Evolutionary conservation across 1,140 invertebrate species (phyloP).

Genomic region (Cydia splendana): DNA sequence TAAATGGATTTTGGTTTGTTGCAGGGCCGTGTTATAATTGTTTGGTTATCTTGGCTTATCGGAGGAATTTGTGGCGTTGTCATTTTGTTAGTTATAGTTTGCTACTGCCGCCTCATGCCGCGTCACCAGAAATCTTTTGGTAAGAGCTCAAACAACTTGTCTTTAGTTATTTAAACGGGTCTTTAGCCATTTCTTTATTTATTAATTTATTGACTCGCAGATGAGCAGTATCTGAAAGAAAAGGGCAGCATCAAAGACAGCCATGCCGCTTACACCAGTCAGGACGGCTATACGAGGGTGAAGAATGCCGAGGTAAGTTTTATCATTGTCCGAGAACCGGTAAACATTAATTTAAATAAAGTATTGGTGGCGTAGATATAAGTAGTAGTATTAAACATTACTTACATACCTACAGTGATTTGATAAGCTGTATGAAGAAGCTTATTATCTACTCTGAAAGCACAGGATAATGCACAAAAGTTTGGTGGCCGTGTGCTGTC

Average conservation of each 20-base stretch:
- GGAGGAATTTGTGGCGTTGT: slow-evolving; percentile 77
- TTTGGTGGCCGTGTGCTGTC: too few relatives aligned
- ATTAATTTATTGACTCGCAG: slow-evolving; percentile 45
- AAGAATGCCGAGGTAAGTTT: slow-evolving; percentile 70
- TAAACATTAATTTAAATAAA: not conserved
- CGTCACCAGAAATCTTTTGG: slow-evolving; percentile 78
- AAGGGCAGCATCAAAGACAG: slow-evolving; percentile 70
- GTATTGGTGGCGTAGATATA: not conserved
- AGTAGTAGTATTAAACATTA: not conserved
- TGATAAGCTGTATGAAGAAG: too few relatives aligned
- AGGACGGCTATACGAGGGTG: slow-evolving; percentile 60
- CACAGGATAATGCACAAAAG: too few relatives aligned
- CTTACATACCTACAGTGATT: too few relatives aligned
- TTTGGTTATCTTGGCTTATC: slow-evolving; percentile 79
- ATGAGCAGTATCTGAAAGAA: slow-evolving; percentile 74
- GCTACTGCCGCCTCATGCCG: slow-evolving; percentile 80
- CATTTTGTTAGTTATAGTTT: slow-evolving; percentile 78
- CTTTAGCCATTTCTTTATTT: not conserved
- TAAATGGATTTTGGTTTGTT: slow-evolving; percentile 48
- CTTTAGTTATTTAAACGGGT: too few relatives aligned
- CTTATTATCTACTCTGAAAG: too few relatives aligned
- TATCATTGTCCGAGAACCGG: not conserved
- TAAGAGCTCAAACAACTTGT: slow-evolving; percentile 41
- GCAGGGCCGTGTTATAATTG: slow-evolving; percentile 77
- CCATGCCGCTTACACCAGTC: slow-evolving; percentile 61